Base-by-base conservation (phyloP, 2,888 invertebrate genomes). In the Zaprionus lineosus region DNA sequence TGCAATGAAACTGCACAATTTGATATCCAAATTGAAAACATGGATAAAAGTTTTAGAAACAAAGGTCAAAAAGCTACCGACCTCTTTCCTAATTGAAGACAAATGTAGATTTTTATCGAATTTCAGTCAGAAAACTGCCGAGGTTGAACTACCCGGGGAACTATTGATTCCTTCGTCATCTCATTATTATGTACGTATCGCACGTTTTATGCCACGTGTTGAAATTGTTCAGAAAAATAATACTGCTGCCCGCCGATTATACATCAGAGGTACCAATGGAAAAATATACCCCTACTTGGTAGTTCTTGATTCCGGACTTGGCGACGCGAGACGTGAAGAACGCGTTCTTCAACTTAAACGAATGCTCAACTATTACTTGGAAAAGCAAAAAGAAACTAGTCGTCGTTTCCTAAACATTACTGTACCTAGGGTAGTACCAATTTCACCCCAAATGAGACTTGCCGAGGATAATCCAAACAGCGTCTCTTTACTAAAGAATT, bases 31-130 rank as follows among this genome's bases (percentile, higher is more conserved):
- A 90, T 91, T 98, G 62, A 96, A 98, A 89, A 98, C 98, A 88
- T 98, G 98, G 98, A 97, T 98, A 82, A 97, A 97, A 91, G 97
- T 98, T 69, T 92, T 98, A 58, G 98, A 98, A 90, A 95, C 95
- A 16, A 96, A 97, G 88, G 97, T 97, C 0, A 97, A 97, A 89
- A 94, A 96, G 75, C 91, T 98, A 62, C 96, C 98, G 33, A 98
- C 97, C 87, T 97, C 97, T 1, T 97, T 98, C 91, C 91, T 98
- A 43, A 97, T 98, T 72, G 98, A 98, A 90, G 98, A 98, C 87
- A 97, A 98, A 87, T 98, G 98, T 88, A 92, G 98, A 51, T 98
- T 98, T 90, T 91, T 98, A 37, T 97, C 97, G 46, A 98, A 98
- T 91, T 98, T 98, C 89, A 97, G 97, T 69, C 91, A 96, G 56